A percentile compares a stretch with the other conserved stretches of the same genome.
phyloP scores from a whole-genome alignment of 2,113 vertebrate genomes.

The Cyanoramphus novaezelandiae region DNA sequence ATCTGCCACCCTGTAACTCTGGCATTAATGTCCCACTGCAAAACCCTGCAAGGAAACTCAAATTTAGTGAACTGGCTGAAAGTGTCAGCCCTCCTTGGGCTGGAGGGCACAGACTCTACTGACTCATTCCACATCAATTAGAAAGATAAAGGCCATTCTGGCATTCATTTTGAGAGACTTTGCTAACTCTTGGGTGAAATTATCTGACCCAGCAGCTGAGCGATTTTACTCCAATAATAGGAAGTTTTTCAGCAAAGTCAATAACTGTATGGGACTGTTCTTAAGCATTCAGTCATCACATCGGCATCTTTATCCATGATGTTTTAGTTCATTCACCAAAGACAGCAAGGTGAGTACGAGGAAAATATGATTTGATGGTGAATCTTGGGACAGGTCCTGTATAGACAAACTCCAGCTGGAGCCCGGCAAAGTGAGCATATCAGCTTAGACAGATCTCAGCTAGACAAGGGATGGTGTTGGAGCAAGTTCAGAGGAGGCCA shows the following conservation, averaged over 20 bases:
- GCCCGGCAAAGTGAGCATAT: neutral
- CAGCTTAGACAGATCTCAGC: neutral
- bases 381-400: neutral
- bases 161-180: neutral
- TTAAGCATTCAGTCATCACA: neutral
- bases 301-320: rapidly evolving
- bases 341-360: neutral
- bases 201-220: neutral
- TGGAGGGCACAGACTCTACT: neutral
- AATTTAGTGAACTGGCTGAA: neutral
- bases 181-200: neutral
- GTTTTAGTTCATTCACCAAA: neutral
- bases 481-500: no score
- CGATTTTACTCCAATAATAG: neutral
- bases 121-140: neutral
- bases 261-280: neutral
- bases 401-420: neutral
- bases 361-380: neutral
- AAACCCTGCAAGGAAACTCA: neutral
- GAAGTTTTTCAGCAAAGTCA: neutral
- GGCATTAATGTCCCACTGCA: neutral
- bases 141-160: neutral
- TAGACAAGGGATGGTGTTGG: neutral
- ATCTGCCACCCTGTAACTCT: neutral
- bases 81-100: neutral